Evolutionary conservation across 2,888 invertebrate species (phyloP).

Genomic region (Sussaba pulchella): DNA sequence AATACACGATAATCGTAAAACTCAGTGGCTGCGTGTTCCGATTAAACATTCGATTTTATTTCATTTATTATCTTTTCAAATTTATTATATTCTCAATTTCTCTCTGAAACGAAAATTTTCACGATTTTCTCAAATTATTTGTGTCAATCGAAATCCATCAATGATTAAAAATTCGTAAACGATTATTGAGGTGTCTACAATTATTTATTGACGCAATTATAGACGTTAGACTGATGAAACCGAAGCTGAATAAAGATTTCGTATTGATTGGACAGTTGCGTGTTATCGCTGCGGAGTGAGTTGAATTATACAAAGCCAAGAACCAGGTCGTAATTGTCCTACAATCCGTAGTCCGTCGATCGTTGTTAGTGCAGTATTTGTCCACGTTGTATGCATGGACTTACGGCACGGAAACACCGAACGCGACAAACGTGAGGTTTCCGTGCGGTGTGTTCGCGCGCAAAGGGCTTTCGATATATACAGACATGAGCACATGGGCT

Average conservation of each 20-base stretch:
- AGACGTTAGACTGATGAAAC: no score
- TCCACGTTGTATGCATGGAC: neutral
- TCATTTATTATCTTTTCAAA: no score
- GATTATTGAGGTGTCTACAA: no score
- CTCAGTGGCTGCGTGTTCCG: neutral
- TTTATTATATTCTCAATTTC: no score
- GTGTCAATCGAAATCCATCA: no score
- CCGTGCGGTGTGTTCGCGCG: constrained; percentile 3
- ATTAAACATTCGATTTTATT: constrained; percentile 4
- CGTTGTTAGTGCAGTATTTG: constrained; percentile 28
- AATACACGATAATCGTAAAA: no score
- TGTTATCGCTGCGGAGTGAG: neutral
- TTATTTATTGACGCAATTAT: no score
- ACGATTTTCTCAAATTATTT: no score
- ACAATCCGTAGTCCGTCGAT: constrained; percentile 14
- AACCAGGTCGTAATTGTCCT: constrained; percentile 5
- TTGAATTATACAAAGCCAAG: constrained; percentile 4
- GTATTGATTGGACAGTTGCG: neutral
- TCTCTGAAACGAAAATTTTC: no score
- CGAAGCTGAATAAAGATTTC: neutral
- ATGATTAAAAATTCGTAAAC: no score
- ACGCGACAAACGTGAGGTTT: neutral
- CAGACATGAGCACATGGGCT: neutral
- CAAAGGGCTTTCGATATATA: constrained; percentile 15
- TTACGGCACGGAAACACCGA: neutral